A percentile compares a stretch with the other conserved stretches of the same genome.
These are phyloP conservation scores for Trematocara caparti DNA, from an alignment of 2,797 vertebrate species.

Conservation along the genomic window DNA sequence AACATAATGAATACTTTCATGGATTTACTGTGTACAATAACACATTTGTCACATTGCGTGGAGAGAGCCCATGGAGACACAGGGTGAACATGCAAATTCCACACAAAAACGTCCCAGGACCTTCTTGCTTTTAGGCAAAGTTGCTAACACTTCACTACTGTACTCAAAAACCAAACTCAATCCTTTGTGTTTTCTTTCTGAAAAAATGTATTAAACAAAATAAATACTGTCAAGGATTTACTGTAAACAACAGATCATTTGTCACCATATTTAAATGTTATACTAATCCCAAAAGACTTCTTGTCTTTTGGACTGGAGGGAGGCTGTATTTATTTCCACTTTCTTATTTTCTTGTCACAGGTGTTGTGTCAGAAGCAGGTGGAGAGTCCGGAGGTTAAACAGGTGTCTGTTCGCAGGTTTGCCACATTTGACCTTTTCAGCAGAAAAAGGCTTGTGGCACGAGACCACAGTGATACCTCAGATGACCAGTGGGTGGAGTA, in stretches of 20 bases:
- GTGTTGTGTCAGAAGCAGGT: slow-evolving; percentile 86
- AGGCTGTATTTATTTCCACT: neutral
- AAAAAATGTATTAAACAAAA: neutral
- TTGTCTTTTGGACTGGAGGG: neutral
- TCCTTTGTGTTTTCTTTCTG: neutral
- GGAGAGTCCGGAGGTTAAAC: slow-evolving; percentile 82
- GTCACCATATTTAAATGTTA: neutral
- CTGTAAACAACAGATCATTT: neutral
- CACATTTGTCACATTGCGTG: neutral
- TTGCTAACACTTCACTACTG: neutral
- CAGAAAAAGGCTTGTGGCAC: slow-evolving; percentile 62
- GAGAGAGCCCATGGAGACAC: neutral
- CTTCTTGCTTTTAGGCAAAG: neutral
- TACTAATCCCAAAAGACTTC: neutral
- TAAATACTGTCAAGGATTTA: neutral
- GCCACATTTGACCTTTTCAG: slow-evolving; percentile 91
- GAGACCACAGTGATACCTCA: slow-evolving; percentile 67
- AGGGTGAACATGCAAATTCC: neutral
- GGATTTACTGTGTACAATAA: neutral
- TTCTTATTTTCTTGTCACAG: slow-evolving; percentile 57
- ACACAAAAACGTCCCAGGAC: rapidly evolving
- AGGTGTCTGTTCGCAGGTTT: slow-evolving; percentile 90
- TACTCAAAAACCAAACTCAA: neutral
- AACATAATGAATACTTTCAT: neutral
- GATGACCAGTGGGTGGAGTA: slow-evolving; percentile 87